A percentile compares a stretch with the other conserved stretches of the same genome.
Evolutionary conservation across 1,140 invertebrate genomes (phyloP).

Genomic region (Bradysia coprophila): DNA sequence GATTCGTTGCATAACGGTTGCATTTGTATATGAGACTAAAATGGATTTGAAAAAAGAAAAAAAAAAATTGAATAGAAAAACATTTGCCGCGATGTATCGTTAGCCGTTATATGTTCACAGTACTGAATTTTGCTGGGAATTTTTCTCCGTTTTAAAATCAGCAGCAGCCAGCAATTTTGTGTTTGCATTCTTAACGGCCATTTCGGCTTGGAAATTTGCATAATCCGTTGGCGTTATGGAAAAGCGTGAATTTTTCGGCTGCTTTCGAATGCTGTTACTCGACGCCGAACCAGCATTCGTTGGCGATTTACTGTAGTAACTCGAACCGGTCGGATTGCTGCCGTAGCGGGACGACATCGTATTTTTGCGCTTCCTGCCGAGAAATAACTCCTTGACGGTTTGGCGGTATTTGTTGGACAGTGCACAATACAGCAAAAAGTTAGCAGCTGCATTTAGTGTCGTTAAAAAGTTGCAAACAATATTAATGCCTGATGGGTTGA

Average conservation of each 20-base stretch:
- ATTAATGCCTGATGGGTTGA: background rate
- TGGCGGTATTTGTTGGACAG: constrained; percentile 56
- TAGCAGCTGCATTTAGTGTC: constrained; percentile 47
- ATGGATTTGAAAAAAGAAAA: too few species aligned
- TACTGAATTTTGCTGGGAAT: too few species aligned
- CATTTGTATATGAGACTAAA: too few species aligned
- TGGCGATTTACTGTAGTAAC: background rate
- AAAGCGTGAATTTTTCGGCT: background rate
- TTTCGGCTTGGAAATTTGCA: constrained; percentile 1
- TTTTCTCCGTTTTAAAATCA: background rate
- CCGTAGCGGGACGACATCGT: background rate
- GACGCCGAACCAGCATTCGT: background rate
- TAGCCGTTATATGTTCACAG: too few species aligned
- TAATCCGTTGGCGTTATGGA: background rate
- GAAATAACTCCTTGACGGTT: constrained; percentile 46
- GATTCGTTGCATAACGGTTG: too few species aligned
- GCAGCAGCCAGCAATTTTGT: background rate
- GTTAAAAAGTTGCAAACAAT: constrained; percentile 57
- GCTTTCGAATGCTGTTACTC: background rate
- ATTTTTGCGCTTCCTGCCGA: constrained; percentile 7
- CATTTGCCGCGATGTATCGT: too few species aligned
- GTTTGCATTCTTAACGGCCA: background rate
- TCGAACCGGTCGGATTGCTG: background rate
- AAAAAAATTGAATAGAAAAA: too few species aligned
- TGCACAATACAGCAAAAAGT: constrained; percentile 61